Percentiles rank a stretch among this genome's conserved stretches.
These are phyloP conservation scores for Rafetus swinhoei DNA, from an alignment of 2,113 vertebrate species.

Conservation along the genomic window DNA sequence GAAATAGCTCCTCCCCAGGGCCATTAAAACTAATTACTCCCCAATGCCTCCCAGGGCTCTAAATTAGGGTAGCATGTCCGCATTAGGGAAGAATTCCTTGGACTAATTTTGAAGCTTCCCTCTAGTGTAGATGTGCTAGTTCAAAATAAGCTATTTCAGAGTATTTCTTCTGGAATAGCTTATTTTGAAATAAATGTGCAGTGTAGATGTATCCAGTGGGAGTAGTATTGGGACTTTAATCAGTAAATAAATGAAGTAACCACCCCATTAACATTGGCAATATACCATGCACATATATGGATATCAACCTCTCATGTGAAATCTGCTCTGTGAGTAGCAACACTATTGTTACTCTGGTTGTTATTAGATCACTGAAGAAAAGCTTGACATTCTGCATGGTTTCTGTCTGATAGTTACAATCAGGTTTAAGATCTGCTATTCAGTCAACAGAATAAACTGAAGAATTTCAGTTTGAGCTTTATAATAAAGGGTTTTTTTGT, in stretches of 20 bases:
- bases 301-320: not conserved
- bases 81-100: too few species aligned
- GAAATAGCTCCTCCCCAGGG: too few species aligned
- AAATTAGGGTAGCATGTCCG: too few species aligned
- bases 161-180: not conserved
- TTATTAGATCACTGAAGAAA: not conserved
- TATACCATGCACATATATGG: not conserved
- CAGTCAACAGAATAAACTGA: not conserved
- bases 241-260: constrained; percentile 29
- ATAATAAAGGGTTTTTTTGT: not conserved
- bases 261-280: not conserved
- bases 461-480: not conserved
- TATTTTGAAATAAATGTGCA: too few species aligned
- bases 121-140: too few species aligned
- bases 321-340: not conserved
- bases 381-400: not conserved
- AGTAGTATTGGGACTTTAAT: not conserved
- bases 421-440: not conserved
- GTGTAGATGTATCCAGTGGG: not conserved
- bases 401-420: not conserved
- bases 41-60: too few species aligned
- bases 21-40: too few species aligned
- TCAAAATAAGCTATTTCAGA: too few species aligned
- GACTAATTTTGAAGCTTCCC: too few species aligned
- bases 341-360: not conserved